Conservation (phyloP, 2,797 vertebrate genomes). For the Typhlichthys subterraneus region DNA sequence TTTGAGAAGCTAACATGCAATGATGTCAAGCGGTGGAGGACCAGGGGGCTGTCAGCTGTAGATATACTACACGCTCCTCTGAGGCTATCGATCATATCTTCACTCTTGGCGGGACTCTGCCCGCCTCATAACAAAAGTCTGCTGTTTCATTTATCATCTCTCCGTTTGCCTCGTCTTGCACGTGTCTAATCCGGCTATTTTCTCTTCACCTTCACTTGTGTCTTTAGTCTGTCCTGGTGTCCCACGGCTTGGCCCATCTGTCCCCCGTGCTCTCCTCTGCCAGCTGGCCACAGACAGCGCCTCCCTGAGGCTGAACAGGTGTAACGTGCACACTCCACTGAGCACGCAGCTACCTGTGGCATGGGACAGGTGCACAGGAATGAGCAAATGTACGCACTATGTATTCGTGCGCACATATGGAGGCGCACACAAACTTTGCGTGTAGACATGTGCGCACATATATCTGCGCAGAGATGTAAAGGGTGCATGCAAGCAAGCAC, state of each 20-base stretch:
- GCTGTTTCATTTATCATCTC: constrained; percentile 11
- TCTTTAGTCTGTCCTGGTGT: constrained; percentile 58
- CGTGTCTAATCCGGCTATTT: constrained; percentile 57
- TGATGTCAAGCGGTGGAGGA: no score
- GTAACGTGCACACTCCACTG: constrained; percentile 71
- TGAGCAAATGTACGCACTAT: constrained; percentile 19
- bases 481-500: no score
- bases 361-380: constrained; percentile 32
- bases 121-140: background rate
- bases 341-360: constrained; percentile 73
- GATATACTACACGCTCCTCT: background rate
- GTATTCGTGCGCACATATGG: background rate
- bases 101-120: constrained; percentile 24
- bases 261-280: constrained; percentile 59
- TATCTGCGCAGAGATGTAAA: no score
- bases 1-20: background rate
- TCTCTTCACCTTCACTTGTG: constrained; percentile 64
- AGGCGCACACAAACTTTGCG: constrained; percentile 1
- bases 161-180: constrained; percentile 9
- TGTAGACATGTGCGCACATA: constrained; percentile 5
- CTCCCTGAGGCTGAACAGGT: constrained; percentile 75
- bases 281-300: constrained; percentile 70
- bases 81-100: background rate
- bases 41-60: background rate
- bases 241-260: constrained; percentile 74